phyloP scores from a whole-genome alignment of 2,113 vertebrate species.

The Stigmatopora nigra region DNA sequence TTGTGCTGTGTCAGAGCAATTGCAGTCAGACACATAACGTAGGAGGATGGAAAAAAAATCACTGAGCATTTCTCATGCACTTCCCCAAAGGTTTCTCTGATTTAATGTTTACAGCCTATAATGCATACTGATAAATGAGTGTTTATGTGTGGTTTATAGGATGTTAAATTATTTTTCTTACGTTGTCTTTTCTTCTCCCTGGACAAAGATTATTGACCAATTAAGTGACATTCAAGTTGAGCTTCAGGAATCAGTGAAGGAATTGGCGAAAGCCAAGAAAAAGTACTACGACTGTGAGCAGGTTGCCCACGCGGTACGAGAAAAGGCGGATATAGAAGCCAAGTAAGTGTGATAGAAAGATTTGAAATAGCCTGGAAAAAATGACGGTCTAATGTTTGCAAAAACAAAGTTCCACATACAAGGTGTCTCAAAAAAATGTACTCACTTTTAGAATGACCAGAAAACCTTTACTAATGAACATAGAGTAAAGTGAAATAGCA shows the following conservation, averaged over 20 bases:
- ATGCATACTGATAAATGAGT: background rate
- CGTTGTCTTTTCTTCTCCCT: constrained; percentile 17
- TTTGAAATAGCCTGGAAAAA: background rate
- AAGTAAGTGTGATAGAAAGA: constrained; percentile 76
- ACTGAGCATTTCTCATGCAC: no score
- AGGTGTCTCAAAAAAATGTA: no score
- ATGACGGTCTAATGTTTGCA: no score
- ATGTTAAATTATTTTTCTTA: background rate
- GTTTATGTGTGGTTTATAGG: background rate
- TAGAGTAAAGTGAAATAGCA: no score
- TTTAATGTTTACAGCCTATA: background rate
- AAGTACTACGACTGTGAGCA: constrained; percentile 98
- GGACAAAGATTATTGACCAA: constrained; percentile 86
- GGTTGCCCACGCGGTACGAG: constrained; percentile 93
- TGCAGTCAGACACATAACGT: no score
- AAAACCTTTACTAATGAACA: no score
- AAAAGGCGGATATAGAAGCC: constrained; percentile 97
- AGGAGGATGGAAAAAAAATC: no score
- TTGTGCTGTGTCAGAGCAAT: no score
- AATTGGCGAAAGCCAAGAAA: constrained; percentile 97
- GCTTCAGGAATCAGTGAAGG: constrained; percentile 95
- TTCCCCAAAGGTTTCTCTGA: no score
- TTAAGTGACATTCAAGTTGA: constrained; percentile 91
- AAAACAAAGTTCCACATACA: no score
- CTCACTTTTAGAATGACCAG: no score